Base-by-base conservation (phyloP, 2,888 invertebrate species). In the Tricholauxania praeusta region DNA sequence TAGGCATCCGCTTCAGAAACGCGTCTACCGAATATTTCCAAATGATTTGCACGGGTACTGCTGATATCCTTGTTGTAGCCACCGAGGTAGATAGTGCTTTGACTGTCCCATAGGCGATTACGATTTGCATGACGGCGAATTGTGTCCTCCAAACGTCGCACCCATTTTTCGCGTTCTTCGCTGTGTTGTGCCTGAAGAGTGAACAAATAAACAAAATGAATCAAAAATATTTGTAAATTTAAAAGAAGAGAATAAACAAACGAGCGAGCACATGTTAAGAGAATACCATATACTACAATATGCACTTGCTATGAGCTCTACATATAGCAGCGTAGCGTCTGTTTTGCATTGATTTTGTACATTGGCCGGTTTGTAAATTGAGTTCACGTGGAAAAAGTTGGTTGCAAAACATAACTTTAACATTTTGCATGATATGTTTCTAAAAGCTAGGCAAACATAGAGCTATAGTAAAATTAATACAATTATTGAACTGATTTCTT, bases 1-100 rank as follows among this genome's bases (percentile, higher is more conserved):
- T 98, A 98, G 22, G 96, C 96, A 89, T 99, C 98, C 0, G 98
- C 97, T 89, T 99, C 98, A 0, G 95, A 91, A 71, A 99, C 92
- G 85, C 97, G 94, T 73, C 94, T 92, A 88, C 98, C 97, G 82
- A 97, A 93, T 85, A 96, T 94, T 83, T 89, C 89, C 76, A 91
- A 85, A 76, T 87, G 84, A 81, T 86, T 87, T 73, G 86, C 82
- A 53, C 86, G 83, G 78, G 83, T 85, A 74, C 81, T 84, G 74
- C 78, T 78, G 69, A 53, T 88, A 88, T 89, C 90, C 89, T 71
- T 90, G 83, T 89, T 89, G 60, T 90, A 85, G 75, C 83, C 82
- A 71, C 85, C 84, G 76, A 84, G 80, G 80, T 84, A 85, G 74
- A 82, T 85, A 75, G 81, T 80, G 75, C 80, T 84, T 78, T 86